Percentiles rank a stretch among this genome's conserved stretches.
Evolutionary conservation across 2,888 invertebrate genomes (phyloP).

Genomic region (Linyphia triangularis): DNA sequence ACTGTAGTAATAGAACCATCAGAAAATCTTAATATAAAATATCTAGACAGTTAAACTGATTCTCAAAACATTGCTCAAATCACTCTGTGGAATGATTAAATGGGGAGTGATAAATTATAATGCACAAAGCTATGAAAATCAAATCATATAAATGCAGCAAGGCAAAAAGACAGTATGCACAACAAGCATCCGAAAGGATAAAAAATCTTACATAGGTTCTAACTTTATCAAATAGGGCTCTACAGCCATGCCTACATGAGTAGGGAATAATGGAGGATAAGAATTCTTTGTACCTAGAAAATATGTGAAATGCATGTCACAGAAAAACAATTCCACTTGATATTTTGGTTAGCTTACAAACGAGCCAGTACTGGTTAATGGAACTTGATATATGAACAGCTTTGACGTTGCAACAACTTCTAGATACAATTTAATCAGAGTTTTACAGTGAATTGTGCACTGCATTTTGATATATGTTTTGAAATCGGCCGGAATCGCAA

Average conservation of each 20-base stretch:
- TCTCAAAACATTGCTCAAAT: no score
- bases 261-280: not conserved
- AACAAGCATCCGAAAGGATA: not conserved
- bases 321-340: conserved; percentile 20
- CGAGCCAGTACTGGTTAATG: conserved; percentile 56
- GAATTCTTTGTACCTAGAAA: conserved; percentile 41
- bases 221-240: conserved; percentile 1
- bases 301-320: conserved; percentile 54
- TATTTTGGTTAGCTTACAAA: conserved; percentile 37
- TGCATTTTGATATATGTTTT: not conserved
- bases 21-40: no score
- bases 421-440: conserved; percentile 3
- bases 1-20: no score
- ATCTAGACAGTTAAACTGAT: no score
- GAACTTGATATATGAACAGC: conserved; percentile 69
- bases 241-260: no score
- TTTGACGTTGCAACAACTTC: conserved; percentile 50
- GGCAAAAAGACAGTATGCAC: no score
- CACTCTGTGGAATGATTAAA: no score
- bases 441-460: not conserved
- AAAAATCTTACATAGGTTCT: not conserved
- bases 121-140: no score
- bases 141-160: no score
- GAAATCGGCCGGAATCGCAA: not conserved
- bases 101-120: no score